Evolutionary conservation across 2,113 vertebrate genomes (phyloP).

Genomic region (Cairina moschata): DNA sequence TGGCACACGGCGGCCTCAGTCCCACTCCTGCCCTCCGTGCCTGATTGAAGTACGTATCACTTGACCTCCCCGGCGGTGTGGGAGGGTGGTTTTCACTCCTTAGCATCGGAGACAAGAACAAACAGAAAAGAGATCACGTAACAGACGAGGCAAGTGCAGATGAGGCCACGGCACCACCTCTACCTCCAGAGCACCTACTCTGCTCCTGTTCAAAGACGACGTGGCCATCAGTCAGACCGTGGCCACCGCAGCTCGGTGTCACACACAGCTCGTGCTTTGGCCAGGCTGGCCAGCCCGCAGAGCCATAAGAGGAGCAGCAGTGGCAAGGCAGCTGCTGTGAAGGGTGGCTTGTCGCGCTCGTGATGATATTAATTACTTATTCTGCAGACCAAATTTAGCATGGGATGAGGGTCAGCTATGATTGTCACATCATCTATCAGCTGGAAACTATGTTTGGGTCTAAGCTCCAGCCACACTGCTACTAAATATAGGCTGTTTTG

Average conservation of each 20-base stretch:
- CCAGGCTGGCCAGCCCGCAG: not conserved
- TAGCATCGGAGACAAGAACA: not conserved
- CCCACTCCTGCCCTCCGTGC: not conserved
- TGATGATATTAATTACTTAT: conserved; percentile 56
- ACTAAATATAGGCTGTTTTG: conserved; percentile 64
- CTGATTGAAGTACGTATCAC: not conserved
- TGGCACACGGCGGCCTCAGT: not conserved
- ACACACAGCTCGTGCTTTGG: not conserved
- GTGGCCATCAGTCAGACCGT: not conserved
- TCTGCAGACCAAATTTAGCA: conserved; percentile 63
- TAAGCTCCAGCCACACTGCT: conserved; percentile 35
- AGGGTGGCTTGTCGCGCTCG: conserved; percentile 21
- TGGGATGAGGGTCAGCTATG: conserved; percentile 41
- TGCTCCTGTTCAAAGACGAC: not conserved
- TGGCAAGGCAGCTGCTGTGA: conserved; percentile 41
- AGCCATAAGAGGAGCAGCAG: conserved; percentile 37
- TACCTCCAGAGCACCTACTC: not conserved
- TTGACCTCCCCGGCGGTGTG: fast-evolving
- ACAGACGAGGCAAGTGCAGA: not conserved
- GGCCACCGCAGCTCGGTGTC: not conserved
- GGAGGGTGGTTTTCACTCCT: not conserved
- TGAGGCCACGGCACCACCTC: not conserved
- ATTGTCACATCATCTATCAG: conserved; percentile 64
- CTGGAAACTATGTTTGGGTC: conserved; percentile 68
- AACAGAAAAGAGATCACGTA: not conserved